Base-by-base conservation (phyloP, 2,113 vertebrate species). In the Lamprotornis superbus region DNA sequence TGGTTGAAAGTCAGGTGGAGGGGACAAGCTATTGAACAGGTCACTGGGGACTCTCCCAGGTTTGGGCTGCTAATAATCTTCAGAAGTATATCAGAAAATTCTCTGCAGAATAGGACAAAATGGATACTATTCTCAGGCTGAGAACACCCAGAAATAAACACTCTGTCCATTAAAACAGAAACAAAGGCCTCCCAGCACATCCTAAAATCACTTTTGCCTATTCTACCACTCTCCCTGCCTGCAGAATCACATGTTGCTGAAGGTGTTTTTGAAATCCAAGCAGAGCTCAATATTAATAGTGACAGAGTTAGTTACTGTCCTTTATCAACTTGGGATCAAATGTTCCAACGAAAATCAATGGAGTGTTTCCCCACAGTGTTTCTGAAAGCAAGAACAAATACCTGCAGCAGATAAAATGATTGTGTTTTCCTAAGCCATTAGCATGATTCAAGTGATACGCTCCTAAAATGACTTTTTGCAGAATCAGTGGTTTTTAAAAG, bases 1-100 rank as follows among this genome's bases (percentile, higher is more conserved):
- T 83, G 75, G 94, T 10, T 96, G 92, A 97, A 98, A 97, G 97
- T 98, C 97, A 97, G 83, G 67, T 91, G 93, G 93, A 98, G 95
- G 95, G 97, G 96, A 97, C 14, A 87, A 97, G 71, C 47, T 89
- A 94, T 91, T 94, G 95, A 96, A 95, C 60, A 93, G 63, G 90
- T 89, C 96, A 95, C 92, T 70, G 91, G 92, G 91, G 97, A 97
- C 46, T 37, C 42, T 75, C 86, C 44, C 39, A 76, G 74, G 75
- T 95, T 87, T 95, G 39, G 24, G 71, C 83, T 94, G 87, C 73
- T 97, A 95, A 96, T 96, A 87, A 91, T 71, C 96, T 86, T 79
- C 67, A 69, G 25, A 75, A 93, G 49, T 81, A 39, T 55, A 70
- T 88, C 90, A 73, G 90, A 80, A 84, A 91, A 96, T 67, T 78